These are phyloP conservation scores for Dolichallabes microphthalmus DNA, from an alignment of 2,113 vertebrate genomes.

Conservation along the genomic window DNA sequence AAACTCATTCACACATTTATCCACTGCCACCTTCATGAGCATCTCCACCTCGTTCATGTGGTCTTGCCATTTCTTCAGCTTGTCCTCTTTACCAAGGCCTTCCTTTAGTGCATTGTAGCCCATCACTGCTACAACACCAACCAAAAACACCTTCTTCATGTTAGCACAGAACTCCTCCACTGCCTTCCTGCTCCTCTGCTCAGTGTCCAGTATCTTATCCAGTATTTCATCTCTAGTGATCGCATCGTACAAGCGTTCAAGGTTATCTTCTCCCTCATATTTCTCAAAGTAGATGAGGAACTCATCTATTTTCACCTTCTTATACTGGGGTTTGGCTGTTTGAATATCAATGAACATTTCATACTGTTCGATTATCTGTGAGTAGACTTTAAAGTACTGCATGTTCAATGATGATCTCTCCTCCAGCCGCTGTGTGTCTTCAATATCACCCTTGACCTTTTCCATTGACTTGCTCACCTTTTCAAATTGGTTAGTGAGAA, in stretches of 20 bases:
- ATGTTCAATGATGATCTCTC: slow-evolving; percentile 69
- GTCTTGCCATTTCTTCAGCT: too few species aligned
- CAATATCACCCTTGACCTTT: slow-evolving; percentile 67
- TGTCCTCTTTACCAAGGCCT: slow-evolving; percentile 46
- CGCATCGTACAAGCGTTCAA: slow-evolving; percentile 71
- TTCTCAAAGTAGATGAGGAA: slow-evolving; percentile 73
- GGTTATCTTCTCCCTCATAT: slow-evolving; percentile 67
- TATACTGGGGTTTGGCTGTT: slow-evolving; percentile 69
- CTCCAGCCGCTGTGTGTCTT: slow-evolving; percentile 65
- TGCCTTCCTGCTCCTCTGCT: too few species aligned
- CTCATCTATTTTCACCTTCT: slow-evolving; percentile 73
- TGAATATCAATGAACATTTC: slow-evolving; percentile 76
- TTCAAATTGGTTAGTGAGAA: slow-evolving; percentile 69
- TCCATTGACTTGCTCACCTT: slow-evolving; percentile 69
- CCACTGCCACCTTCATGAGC: slow-evolving; percentile 65
- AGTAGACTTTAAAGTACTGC: slow-evolving; percentile 72
- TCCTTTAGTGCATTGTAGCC: slow-evolving; percentile 72
- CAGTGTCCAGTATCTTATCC: too few species aligned
- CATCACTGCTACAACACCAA: slow-evolving; percentile 76
- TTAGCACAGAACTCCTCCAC: too few species aligned
- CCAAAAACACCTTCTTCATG: slow-evolving; percentile 74
- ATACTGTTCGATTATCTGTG: slow-evolving; percentile 74
- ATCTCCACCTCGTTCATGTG: too few species aligned
- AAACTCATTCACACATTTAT: slow-evolving; percentile 73
- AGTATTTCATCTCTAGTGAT: slow-evolving; percentile 60